These are phyloP conservation scores for Anguilla rostrata DNA, from an alignment of 2,113 vertebrate genomes.

Conservation along the genomic window DNA sequence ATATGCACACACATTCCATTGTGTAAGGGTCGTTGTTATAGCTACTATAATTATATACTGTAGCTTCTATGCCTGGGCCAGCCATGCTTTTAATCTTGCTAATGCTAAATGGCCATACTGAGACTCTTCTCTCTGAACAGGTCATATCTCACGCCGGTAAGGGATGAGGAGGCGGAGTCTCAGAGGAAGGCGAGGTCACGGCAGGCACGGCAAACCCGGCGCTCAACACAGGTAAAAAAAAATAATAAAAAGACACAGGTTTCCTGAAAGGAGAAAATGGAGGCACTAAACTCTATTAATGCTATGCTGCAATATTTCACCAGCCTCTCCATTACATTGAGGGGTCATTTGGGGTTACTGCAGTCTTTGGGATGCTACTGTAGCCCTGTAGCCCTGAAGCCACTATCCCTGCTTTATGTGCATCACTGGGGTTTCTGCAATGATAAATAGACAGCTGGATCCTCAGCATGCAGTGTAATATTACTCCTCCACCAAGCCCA, in stretches of 20 bases:
- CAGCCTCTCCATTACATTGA: background rate
- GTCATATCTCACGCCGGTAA: conserved; percentile 76
- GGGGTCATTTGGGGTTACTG: background rate
- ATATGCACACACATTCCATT: no score
- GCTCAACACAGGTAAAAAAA: conserved; percentile 84
- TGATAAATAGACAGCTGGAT: background rate
- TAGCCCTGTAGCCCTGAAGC: background rate
- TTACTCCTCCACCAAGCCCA: background rate
- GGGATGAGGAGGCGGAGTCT: conserved; percentile 91
- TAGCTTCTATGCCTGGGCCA: background rate
- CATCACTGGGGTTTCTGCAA: background rate
- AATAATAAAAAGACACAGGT: no score
- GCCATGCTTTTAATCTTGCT: background rate
- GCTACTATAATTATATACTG: no score
- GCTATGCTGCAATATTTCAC: background rate
- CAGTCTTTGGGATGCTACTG: background rate
- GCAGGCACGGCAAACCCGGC: conserved; percentile 88
- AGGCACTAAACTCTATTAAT: background rate
- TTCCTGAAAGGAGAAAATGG: background rate
- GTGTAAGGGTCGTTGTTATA: no score
- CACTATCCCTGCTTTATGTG: background rate
- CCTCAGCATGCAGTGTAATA: background rate
- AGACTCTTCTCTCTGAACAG: conserved; percentile 39
- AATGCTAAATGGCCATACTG: background rate
- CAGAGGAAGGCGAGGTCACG: conserved; percentile 89